phyloP scores from a whole-genome alignment of 2,113 vertebrate species.

The Marmota monax region DNA sequence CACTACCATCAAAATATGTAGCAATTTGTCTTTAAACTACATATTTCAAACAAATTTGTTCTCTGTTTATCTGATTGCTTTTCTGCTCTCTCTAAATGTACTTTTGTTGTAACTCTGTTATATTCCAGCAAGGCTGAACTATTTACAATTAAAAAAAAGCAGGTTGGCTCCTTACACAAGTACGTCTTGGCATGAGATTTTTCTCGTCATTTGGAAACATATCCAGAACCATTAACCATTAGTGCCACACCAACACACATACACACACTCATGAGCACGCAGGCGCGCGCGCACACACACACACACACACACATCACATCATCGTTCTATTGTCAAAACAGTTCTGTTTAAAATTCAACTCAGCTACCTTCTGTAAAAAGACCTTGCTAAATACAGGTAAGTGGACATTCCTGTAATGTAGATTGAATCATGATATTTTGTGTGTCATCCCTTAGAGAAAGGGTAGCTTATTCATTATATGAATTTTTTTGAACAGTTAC shows the following conservation, averaged over 20 bases:
- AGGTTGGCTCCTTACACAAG: background rate
- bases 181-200: background rate
- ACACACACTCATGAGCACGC: background rate
- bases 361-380: background rate
- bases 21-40: background rate
- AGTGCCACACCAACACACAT: background rate
- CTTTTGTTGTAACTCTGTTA: background rate
- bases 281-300: background rate
- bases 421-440: background rate
- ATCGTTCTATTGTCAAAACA: background rate
- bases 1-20: background rate
- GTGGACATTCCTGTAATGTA: background rate
- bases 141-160: background rate
- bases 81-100: background rate
- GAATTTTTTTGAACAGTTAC: background rate
- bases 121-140: background rate
- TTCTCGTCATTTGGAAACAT: background rate
- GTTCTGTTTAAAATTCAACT: background rate
- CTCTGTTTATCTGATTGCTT: background rate
- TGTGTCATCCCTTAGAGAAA: background rate
- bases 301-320: background rate
- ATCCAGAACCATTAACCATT: background rate
- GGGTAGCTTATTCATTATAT: background rate
- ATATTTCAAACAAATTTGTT: background rate
- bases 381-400: background rate